Conservation (phyloP, 2,888 invertebrate genomes). For the Drosophila algonquin region DNA sequence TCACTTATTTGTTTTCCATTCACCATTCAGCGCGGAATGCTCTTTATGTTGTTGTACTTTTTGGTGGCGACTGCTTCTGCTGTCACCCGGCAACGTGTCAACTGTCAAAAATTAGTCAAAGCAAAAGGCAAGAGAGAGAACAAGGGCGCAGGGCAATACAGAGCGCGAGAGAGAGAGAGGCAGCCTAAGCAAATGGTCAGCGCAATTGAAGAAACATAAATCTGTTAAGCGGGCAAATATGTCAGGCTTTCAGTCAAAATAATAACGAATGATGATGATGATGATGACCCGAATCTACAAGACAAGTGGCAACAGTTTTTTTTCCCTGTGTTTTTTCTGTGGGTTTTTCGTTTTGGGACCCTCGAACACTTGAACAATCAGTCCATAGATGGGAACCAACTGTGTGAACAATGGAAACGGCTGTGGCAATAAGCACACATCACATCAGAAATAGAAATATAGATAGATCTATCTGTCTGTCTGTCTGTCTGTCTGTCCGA, state of each 20-base stretch:
- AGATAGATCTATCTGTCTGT: constrained; percentile 14
- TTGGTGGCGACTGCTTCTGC: constrained; percentile 29
- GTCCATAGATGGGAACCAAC: constrained; percentile 41
- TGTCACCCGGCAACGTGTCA: constrained; percentile 73
- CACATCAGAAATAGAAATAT: background rate
- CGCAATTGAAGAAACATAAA: constrained; percentile 71
- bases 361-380: constrained; percentile 44
- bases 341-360: constrained; percentile 6
- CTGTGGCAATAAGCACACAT: constrained; percentile 51
- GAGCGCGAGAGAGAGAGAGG: background rate
- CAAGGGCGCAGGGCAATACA: background rate
- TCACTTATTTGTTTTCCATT: constrained; percentile 29
- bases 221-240: constrained; percentile 76
- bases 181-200: constrained; percentile 46
- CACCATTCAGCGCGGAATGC: background rate
- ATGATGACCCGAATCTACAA: constrained; percentile 32
- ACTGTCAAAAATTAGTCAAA: constrained; percentile 77
- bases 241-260: constrained; percentile 54
- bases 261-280: constrained; percentile 24
- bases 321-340: background rate
- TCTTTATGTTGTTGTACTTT: constrained; percentile 15
- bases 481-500: background rate
- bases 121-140: constrained; percentile 43
- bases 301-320: constrained; percentile 58
- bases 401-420: constrained; percentile 41